Evolutionary conservation across 2,797 vertebrate genomes (phyloP), one percentile per base, ranked within the genome.

Genomic region (Morelia viridis): DNA sequence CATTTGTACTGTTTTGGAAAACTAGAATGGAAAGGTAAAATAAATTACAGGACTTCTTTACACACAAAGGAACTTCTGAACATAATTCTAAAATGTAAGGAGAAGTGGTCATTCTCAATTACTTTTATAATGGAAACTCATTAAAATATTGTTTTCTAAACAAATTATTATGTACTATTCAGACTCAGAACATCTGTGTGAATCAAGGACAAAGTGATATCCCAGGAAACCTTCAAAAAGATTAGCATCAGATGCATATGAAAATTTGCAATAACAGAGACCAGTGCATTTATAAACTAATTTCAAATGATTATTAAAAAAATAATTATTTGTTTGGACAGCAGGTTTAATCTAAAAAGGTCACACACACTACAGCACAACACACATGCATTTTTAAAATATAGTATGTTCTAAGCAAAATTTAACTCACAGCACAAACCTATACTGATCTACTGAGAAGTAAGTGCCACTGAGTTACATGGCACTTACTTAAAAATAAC

Each of bases 361-460:
- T 17, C 90, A 86, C 90, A 94, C 60, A 28, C 93, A 71, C 90
- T 86, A 15, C 26, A 92, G 92, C 53, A 95, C 56, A 92, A 92
- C 6, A 93, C 56, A 92, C 94, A 96, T 93, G 91, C 89, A 96
- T 92, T 1, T 89, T 62, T 46, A 93, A 86, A 93, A 50, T n/a
- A 24, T 86, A 90, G 4, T 24, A 80, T 46, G 19, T 9, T 91
- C 84, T 7, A 87, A 46, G 90, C 50, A 94, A 26, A 61, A 53
- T 76, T 86, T 56, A 65, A 91, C 15, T 90, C n/a, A 91, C 13
- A 83, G 8, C 28, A 89, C 80, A 90, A 64, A 60, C 91, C 76
- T 90, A 57, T 85, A 60, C 3, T 89, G 28, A 68, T 35, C 87
- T 92, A 85, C 61, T 91, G 60, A 22, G 56, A 61, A 89, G 56